These are phyloP conservation scores for Stegodyphus mimosarum DNA, from an alignment of 1,140 invertebrate species.

Conservation along the genomic window DNA sequence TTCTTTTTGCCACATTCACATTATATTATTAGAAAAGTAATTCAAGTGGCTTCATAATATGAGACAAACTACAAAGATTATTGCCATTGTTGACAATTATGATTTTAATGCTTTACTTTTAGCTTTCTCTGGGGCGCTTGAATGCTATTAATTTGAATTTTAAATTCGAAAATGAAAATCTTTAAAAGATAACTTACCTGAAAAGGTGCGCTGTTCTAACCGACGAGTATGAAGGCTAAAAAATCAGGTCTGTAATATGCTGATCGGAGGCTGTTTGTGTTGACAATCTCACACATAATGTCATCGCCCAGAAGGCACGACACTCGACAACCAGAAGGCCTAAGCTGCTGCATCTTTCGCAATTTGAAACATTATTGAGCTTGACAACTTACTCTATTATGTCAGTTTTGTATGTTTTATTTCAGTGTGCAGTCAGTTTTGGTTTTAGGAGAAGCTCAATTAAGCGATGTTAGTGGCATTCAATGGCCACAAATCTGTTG, in stretches of 20 bases:
- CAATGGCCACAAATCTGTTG: background rate
- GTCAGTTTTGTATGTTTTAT: background rate
- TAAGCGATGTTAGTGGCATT: background rate
- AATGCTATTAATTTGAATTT: too few relatives aligned
- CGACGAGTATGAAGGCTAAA: constrained; percentile 46
- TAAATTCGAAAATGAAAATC: too few relatives aligned
- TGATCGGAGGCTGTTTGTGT: constrained; percentile 37
- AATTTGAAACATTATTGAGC: background rate
- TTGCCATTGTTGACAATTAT: too few relatives aligned
- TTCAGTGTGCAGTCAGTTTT: background rate
- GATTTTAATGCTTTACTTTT: too few relatives aligned
- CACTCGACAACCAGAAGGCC: background rate
- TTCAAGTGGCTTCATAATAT: too few relatives aligned
- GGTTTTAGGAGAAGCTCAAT: background rate
- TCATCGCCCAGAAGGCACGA: background rate
- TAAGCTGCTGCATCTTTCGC: background rate
- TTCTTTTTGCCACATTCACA: too few relatives aligned
- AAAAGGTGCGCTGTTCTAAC: background rate
- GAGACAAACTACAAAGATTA: too few relatives aligned
- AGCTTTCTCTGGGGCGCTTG: too few relatives aligned
- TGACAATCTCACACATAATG: constrained; percentile 33
- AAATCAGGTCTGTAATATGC: constrained; percentile 55
- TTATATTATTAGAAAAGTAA: too few relatives aligned
- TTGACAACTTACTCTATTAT: too few relatives aligned
- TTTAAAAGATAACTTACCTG: background rate